Base-by-base conservation (phyloP, 2,113 vertebrate genomes). In the Jacana jacana region DNA sequence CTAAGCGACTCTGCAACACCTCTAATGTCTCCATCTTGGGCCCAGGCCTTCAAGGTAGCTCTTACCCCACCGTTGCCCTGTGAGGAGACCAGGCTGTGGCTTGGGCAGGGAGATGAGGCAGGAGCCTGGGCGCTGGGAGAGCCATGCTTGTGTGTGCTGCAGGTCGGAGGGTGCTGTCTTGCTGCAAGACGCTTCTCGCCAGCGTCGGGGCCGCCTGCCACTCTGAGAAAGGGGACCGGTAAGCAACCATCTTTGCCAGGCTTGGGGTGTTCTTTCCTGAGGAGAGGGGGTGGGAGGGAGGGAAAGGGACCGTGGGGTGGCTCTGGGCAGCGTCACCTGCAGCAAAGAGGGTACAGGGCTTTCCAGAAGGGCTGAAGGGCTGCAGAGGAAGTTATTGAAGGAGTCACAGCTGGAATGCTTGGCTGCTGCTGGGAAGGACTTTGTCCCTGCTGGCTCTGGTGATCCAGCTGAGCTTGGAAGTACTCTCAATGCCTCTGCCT, bases 181-280 rank as follows among this genome's bases (percentile, higher is more conserved):
- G 51, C 89, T 99, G 99, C 93, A 98, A 61, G 92, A 98, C 18
- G 10, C 98, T 99, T 85, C 96, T 98, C 33, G 99, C 99, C 94
- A 99, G 99, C 0, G 98, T 99, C 1, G 99, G 99, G 6, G 99
- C 99, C 8, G 99, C 99, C 42, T 99, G 99, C 98, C 99, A 99
- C 97, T 99, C 99, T 6, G 98, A 98, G 95, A 97, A 97, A 4
- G 98, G 96, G 40, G 98, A 99, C 96, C 97, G 97, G 99, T 99
- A 95, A 98, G 98, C 72, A 58, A 10, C 15, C 0, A 1, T 35
- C 73, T 58, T 14, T 37, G 24, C 46, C 15, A 18, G 79, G 61
- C 25, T 52, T 15, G 20, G 27, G 13, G 37, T 2, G 1, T 84
- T 84, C 46, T 68, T 55, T 25, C 46, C 31, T 20, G 20, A 71